Base-by-base conservation (phyloP, 2,888 invertebrate species). In the Rosalia funebris region DNA sequence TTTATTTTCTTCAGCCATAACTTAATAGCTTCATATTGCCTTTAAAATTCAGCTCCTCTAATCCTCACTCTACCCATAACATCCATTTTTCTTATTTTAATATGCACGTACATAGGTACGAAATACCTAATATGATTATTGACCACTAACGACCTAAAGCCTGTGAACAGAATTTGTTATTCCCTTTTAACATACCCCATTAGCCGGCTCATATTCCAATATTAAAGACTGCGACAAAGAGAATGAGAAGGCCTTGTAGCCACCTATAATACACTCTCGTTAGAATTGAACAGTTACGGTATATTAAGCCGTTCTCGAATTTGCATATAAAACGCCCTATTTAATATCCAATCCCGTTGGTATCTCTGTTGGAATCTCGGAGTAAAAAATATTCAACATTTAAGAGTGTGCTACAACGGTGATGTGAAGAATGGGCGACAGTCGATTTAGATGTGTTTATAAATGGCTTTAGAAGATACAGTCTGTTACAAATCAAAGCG, bases 241-340 rank as follows among this genome's bases (percentile, higher is more conserved):
- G 31, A 36, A 55, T 39, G 34, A 36, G 20, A 36, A 32, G 46
- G 15, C 32, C 25, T 20, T 34, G 48, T 34, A 42, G 57, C 25
- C 19, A 48, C 55, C 45, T 55, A 46, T 45, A 55, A 55, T 61
- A 52, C 61, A 54, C 45, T 60, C 50, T 58, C 42, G 34, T 58
- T 65, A 25, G 63, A 61, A 61, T 60, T 47, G 63, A 66, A 63
- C 61, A 45, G 64, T 60, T 66, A 56, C 64, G 53, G 47, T 53
- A 56, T 62, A 64, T 66, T 69, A 66, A 68, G 56, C 60, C 34
- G 61, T 46, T 57, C 57, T 34, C 15, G 25, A 62, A 68, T 69
- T 69, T 68, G 65, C 67, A 69, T 69, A 65, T 62, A 69, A 66
- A 69, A 65, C 63, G 69, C 66, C 58, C 57, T 59, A 62, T 64